These are phyloP conservation scores for Sinocyclocheilus maitianheensis DNA, from an alignment of 2,113 vertebrate species.

Conservation along the genomic window DNA sequence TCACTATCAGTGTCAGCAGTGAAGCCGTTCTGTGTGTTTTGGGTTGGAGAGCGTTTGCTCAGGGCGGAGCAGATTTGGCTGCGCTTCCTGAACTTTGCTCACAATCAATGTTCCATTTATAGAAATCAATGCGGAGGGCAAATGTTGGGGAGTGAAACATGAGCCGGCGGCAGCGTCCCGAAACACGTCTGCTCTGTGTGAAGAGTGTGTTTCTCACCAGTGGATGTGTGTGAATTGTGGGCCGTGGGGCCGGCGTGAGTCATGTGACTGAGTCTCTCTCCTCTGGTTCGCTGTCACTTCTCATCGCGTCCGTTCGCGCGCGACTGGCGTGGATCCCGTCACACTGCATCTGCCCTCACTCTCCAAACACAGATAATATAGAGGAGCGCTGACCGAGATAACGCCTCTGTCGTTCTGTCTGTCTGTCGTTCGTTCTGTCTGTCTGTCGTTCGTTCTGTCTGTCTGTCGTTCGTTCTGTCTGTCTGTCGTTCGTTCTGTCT, in stretches of 20 bases:
- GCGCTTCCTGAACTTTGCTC: slow-evolving; percentile 56
- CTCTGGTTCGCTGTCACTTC: slow-evolving; percentile 77
- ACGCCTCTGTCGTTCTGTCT: background rate
- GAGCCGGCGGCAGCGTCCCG: slow-evolving; percentile 23
- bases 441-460: no score
- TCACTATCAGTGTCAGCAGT: no score
- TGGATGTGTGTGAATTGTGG: background rate
- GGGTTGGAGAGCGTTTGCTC: background rate
- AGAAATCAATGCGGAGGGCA: slow-evolving; percentile 58
- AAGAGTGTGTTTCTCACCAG: slow-evolving; percentile 34
- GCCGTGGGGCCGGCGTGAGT: slow-evolving; percentile 61
- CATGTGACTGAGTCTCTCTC: slow-evolving; percentile 66
- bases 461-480: background rate
- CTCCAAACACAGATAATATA: no score
- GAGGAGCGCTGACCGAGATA: no score
- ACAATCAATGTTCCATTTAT: slow-evolving; percentile 61
- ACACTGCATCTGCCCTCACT: slow-evolving; percentile 19
- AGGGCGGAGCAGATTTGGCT: slow-evolving; percentile 48
- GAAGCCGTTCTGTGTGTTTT: background rate
- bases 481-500: slow-evolving; percentile 52
- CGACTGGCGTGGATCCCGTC: slow-evolving; percentile 62
- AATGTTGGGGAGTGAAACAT: slow-evolving; percentile 46
- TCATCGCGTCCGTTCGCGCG: slow-evolving; percentile 73
- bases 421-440: no score
- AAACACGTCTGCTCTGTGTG: slow-evolving; percentile 14